phyloP scores from a whole-genome alignment of 1,140 invertebrate genomes.

The Drosophila watanabei region DNA sequence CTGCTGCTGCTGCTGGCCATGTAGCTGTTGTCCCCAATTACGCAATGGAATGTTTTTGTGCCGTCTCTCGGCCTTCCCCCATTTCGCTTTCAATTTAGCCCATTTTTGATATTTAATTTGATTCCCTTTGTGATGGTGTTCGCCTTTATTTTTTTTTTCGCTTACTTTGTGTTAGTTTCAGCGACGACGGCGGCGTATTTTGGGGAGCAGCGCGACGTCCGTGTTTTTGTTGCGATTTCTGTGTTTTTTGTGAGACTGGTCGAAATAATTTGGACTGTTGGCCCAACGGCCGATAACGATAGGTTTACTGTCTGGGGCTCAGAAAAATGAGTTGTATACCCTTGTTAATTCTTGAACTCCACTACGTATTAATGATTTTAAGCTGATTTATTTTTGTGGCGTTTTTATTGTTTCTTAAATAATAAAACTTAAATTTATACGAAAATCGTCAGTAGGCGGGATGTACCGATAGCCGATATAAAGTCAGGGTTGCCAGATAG shows the following conservation, averaged over 20 bases:
- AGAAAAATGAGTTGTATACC: neutral
- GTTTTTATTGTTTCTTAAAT: too few relatives aligned
- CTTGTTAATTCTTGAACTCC: rapidly evolving
- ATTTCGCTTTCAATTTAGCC: neutral
- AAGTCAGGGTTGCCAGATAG: neutral
- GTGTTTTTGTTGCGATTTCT: conserved; percentile 59
- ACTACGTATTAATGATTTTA: neutral
- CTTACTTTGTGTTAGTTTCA: conserved; percentile 60
- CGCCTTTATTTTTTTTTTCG: conserved; percentile 42
- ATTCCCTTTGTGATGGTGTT: conserved; percentile 6
- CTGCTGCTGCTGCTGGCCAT: conserved; percentile 43
- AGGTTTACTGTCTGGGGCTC: neutral
- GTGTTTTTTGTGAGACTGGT: conserved; percentile 31
- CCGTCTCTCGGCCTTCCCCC: conserved; percentile 25
- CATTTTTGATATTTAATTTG: conserved; percentile 24
- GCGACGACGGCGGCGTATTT: conserved; percentile 31
- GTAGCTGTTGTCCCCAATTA: conserved; percentile 56
- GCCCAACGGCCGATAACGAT: conserved; percentile 13
- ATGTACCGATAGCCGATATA: neutral
- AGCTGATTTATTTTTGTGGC: neutral
- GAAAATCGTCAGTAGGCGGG: neutral
- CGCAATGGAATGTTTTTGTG: conserved; percentile 70
- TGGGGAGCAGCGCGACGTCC: conserved; percentile 20
- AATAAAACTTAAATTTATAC: too few relatives aligned
- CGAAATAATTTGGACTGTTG: conserved; percentile 12